Percentiles rank a stretch among this genome's conserved stretches.
Conservation (phyloP, 2,888 invertebrate species). For the Apamea monoglypha region DNA sequence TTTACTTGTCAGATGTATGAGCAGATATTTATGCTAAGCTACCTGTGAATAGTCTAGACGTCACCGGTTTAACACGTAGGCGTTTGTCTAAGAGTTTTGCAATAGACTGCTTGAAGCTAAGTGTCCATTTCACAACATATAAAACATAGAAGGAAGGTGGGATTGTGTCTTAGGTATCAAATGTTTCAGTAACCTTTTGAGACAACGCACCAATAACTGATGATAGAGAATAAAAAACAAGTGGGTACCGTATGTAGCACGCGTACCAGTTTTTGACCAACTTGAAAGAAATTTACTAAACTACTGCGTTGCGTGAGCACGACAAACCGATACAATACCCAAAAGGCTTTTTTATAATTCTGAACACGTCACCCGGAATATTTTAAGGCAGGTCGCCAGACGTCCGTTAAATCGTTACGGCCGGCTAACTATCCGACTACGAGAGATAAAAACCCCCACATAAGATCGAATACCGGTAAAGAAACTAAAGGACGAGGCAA, state of each 20-base stretch:
- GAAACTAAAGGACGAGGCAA: conserved; percentile 77
- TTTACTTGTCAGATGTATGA: conserved; percentile 34
- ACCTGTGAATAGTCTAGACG: conserved; percentile 44
- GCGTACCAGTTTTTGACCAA: conserved; percentile 31
- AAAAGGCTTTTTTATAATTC: conserved; percentile 61
- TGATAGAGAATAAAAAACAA: background rate
- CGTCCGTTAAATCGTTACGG: conserved; percentile 79
- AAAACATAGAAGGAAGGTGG: background rate
- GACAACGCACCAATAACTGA: background rate
- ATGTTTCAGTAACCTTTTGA: conserved; percentile 20
- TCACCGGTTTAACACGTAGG: conserved; percentile 45
- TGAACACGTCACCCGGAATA: conserved; percentile 64
- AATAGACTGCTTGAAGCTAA: conserved; percentile 36
- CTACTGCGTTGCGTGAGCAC: conserved; percentile 27
- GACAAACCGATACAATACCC: conserved; percentile 39
- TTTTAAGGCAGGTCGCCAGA: conserved; percentile 77
- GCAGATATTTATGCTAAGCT: conserved; percentile 34
- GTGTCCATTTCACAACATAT: conserved; percentile 21
- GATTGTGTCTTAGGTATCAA: conserved; percentile 1
- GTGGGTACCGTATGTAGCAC: conserved; percentile 21
- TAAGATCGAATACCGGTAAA: conserved; percentile 66
- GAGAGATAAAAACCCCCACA: conserved; percentile 66
- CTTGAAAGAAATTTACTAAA: conserved; percentile 36
- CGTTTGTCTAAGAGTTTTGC: conserved; percentile 46
- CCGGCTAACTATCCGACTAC: conserved; percentile 68